Conservation (phyloP, 2,113 vertebrate genomes). For the Crotalus helleri region DNA sequence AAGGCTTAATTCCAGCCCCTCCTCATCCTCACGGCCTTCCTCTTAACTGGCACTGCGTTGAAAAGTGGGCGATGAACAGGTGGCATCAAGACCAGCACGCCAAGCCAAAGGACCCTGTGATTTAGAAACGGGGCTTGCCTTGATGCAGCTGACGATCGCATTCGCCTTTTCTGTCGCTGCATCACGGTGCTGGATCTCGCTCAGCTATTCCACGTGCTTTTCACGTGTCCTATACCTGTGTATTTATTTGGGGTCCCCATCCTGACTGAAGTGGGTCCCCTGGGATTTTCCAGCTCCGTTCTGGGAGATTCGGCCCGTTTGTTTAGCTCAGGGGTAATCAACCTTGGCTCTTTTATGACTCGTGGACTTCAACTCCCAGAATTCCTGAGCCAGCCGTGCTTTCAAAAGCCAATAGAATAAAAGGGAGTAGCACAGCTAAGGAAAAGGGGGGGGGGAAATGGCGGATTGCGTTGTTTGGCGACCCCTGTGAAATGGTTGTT, state of each 20-base stretch:
- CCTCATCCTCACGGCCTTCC: neutral
- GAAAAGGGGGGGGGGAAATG: too few species aligned
- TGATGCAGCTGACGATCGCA: neutral
- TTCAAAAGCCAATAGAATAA: too few species aligned
- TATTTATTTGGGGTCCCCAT: neutral
- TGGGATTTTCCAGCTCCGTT: neutral
- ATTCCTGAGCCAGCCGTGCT: too few species aligned
- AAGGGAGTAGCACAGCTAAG: too few species aligned
- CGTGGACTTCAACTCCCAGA: too few species aligned
- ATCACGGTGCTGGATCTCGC: neutral
- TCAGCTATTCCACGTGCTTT: neutral
- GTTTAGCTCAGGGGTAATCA: too few species aligned
- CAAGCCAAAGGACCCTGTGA: neutral
- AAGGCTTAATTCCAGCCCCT: neutral
- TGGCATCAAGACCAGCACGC: neutral
- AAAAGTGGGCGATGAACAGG: accelerated
- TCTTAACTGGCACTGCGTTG: neutral
- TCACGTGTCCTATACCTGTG: neutral
- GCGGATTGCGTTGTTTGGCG: too few species aligned
- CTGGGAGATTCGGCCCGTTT: neutral
- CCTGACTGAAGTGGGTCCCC: neutral
- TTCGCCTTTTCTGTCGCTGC: neutral
- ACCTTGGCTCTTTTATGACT: too few species aligned
- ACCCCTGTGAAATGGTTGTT: too few species aligned
- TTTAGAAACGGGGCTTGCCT: neutral